These are phyloP conservation scores for Ophion slaviceki DNA, from an alignment of 2,888 invertebrate species.

Conservation along the genomic window DNA sequence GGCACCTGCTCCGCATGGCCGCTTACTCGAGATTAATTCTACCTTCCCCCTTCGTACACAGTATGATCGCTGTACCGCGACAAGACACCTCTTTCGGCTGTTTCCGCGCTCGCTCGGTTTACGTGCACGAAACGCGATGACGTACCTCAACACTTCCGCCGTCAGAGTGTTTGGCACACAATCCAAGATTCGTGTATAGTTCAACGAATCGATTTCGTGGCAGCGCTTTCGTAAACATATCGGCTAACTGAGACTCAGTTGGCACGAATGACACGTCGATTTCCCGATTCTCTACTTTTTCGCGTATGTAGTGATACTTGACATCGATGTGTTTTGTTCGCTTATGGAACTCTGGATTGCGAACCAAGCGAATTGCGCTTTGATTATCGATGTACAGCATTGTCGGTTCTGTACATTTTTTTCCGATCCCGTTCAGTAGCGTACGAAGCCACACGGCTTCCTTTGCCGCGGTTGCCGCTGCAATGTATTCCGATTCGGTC, in stretches of 20 bases:
- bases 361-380: conserved; percentile 56
- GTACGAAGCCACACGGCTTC: conserved; percentile 49
- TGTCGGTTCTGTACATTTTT: conserved; percentile 1
- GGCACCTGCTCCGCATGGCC: too few relatives aligned
- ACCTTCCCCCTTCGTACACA: too few relatives aligned
- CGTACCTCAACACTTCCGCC: conserved; percentile 53
- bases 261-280: conserved; percentile 51
- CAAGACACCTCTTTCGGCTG: conserved; percentile 15
- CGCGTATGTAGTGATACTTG: conserved; percentile 37
- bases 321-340: conserved; percentile 58
- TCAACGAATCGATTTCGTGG: conserved; percentile 26
- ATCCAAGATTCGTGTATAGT: conserved; percentile 31
- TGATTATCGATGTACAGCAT: conserved; percentile 52
- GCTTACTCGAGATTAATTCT: too few relatives aligned
- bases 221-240: conserved; percentile 62
- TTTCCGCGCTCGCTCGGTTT: conserved; percentile 29
- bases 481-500: conserved; percentile 41
- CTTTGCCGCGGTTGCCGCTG: conserved; percentile 33
- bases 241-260: conserved; percentile 54
- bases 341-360: conserved; percentile 59
- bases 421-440: conserved; percentile 33
- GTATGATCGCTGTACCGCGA: too few relatives aligned
- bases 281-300: conserved; percentile 35
- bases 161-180: conserved; percentile 37
- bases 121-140: conserved; percentile 39